Conservation (phyloP, 2,113 vertebrate species). For the Limnothrissa miodon region DNA sequence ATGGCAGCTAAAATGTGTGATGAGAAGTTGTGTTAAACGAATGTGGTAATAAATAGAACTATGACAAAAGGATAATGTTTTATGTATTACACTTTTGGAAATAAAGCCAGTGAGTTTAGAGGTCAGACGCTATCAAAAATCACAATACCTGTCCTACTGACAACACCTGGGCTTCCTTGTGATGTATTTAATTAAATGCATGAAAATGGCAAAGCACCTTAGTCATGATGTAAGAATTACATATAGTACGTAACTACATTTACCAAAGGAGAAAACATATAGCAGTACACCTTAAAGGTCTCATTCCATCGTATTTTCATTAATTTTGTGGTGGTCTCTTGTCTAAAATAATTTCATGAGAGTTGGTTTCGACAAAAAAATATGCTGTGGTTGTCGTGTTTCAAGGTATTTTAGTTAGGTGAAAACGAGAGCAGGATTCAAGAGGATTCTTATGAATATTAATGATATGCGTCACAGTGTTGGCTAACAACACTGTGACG, state of each 20-base stretch:
- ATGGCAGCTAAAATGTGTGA: neutral
- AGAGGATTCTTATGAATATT: no score
- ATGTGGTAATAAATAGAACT: neutral
- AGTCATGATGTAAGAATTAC: neutral
- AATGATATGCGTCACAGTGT: no score
- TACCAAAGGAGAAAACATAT: neutral
- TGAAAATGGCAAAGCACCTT: neutral
- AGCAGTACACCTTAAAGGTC: neutral
- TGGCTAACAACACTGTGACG: no score
- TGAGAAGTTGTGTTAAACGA: neutral
- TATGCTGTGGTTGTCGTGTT: no score
- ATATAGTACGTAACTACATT: neutral
- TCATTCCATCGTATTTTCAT: no score
- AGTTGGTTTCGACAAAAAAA: no score
- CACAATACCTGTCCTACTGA: neutral
- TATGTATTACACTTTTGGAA: neutral
- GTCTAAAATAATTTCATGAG: no score
- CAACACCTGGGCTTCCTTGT: neutral
- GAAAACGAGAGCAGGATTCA: no score
- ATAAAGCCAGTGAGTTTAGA: neutral
- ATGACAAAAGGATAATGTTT: neutral
- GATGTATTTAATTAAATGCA: neutral
- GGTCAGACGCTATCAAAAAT: neutral
- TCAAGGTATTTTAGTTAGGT: no score
- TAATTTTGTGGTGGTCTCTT: no score